phyloP scores from a whole-genome alignment of 1,140 invertebrate species.

The Coenobita brevimanus region DNA sequence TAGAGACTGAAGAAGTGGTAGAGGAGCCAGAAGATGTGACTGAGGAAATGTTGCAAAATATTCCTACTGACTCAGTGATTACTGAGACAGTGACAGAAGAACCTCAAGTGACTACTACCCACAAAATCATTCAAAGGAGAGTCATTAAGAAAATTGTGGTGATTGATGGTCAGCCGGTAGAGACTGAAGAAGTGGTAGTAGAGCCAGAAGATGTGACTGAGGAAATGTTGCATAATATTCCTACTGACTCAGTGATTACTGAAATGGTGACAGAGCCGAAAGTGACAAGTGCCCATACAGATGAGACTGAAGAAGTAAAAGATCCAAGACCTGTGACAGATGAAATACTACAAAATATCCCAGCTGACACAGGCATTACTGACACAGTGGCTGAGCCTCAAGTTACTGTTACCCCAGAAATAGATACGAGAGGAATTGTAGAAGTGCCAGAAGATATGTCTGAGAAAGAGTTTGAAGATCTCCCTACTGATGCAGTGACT shows the following conservation, averaged over 20 bases:
- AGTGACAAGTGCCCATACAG: slow-evolving; percentile 31
- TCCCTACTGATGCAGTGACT: neutral
- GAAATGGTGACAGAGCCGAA: slow-evolving; percentile 26
- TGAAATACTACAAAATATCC: slow-evolving; percentile 2
- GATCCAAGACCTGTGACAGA: slow-evolving; percentile 29
- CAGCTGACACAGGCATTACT: neutral
- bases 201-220: slow-evolving; percentile 39
- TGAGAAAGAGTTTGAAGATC: neutral
- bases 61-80: slow-evolving; percentile 30
- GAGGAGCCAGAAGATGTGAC: slow-evolving; percentile 41
- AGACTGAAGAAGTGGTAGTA: slow-evolving; percentile 30
- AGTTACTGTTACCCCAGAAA: neutral
- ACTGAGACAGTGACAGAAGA: slow-evolving; percentile 46
- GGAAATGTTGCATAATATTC: slow-evolving; percentile 19
- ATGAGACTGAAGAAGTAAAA: slow-evolving; percentile 42
- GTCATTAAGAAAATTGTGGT: slow-evolving; percentile 34
- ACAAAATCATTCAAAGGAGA: slow-evolving; percentile 37
- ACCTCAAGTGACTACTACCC: slow-evolving; percentile 29
- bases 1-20: slow-evolving; percentile 39
- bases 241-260: slow-evolving; percentile 24
- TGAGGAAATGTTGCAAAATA: slow-evolving; percentile 25
- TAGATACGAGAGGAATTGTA: slow-evolving; percentile 12
- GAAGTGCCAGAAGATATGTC: slow-evolving; percentile 4
- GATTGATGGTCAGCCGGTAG: slow-evolving; percentile 28
- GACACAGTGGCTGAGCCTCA: neutral